Evolutionary conservation across 2,888 invertebrate genomes (phyloP).

Genomic region (Drosophila niveifrons): DNA sequence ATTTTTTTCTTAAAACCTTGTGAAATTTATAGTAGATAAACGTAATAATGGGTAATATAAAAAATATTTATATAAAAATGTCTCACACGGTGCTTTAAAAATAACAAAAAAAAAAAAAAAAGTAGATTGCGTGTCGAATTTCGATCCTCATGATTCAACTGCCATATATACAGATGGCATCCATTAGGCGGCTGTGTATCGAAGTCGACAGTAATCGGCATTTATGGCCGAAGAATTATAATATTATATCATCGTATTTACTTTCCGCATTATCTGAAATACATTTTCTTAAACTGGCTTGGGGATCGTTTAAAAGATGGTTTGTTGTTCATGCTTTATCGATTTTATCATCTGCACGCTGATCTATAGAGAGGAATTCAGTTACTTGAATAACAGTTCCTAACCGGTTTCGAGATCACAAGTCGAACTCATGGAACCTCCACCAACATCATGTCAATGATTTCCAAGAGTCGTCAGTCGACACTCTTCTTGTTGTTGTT

Average conservation of each 20-base stretch:
- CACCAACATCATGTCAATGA: slow-evolving; percentile 20
- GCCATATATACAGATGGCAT: neutral
- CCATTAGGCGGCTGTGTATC: slow-evolving; percentile 17
- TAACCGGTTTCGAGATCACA: slow-evolving; percentile 47
- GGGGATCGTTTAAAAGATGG: slow-evolving; percentile 38
- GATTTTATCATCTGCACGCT: slow-evolving; percentile 26
- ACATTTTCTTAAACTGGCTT: slow-evolving; percentile 28
- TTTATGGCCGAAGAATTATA: slow-evolving; percentile 23
- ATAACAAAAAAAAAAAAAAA: slow-evolving; percentile 1
- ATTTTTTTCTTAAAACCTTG: neutral
- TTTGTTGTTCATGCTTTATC: slow-evolving; percentile 42
- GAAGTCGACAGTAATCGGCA: slow-evolving; percentile 16
- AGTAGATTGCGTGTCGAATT: neutral
- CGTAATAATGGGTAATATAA: neutral
- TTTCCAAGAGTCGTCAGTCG: slow-evolving; percentile 15
- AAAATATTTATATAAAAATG: neutral
- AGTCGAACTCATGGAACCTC: slow-evolving; percentile 26
- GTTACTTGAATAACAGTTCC: slow-evolving; percentile 22
- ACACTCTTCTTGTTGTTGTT: slow-evolving; percentile 20
- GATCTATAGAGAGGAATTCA: slow-evolving; percentile 34
- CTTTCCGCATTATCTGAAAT: slow-evolving; percentile 29
- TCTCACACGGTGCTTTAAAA: neutral
- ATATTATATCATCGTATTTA: slow-evolving; percentile 33
- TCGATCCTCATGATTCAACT: neutral
- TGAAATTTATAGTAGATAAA: neutral